Base-by-base conservation (phyloP, 2,797 vertebrate genomes). In the Notolepis coatsorum region DNA sequence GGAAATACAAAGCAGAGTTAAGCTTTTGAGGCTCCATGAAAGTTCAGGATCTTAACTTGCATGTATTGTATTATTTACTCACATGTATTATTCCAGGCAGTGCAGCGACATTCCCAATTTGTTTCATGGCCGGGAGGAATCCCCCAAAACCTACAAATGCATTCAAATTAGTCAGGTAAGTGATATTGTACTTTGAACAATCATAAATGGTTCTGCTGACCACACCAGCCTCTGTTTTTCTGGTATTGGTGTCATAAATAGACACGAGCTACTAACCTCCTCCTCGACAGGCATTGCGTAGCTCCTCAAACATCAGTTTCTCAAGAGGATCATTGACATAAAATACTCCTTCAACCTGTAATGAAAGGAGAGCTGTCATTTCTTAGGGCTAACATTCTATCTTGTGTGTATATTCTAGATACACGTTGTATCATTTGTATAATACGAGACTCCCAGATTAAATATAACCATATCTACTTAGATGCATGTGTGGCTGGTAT, bases 71-170 rank as follows among this genome's bases (percentile, higher is more conserved):
- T n/a, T n/a, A n/a, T n/a, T n/a, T 6, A 91, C 97, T 95, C 79
- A 99, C 97, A 0, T 98, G 95, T 12, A 98, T 85, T 50, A 99
- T 99, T n/a, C 97, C 97, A 0, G 97, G 97, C 31, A 99, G 88
- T 0, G 97, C 97, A 7, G 97, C 97, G 55, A 99, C 97, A 6
- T 99, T 99, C 7, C 97, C 97, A 20, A 99, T 99, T 56, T 99
- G 97, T 39, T 99, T 99, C 97, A 99, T 96, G 27, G 97, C 97
- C 0, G 97, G 97, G 37, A 99, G 90, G 81, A 99, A 99, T 1
- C 97, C 97, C 4, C 97, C 97, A 0, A 96, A 78, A 43, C 95
- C 97, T 99, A 71, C 27, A 56, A 70, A 27, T 18, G 1, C 33
- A 60, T 43, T 15, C n/a, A 30, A 33, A 28, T 39, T 2, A 13